Base-by-base conservation (phyloP, 2,113 vertebrate species). In the Pelecanoides urinatrix region DNA sequence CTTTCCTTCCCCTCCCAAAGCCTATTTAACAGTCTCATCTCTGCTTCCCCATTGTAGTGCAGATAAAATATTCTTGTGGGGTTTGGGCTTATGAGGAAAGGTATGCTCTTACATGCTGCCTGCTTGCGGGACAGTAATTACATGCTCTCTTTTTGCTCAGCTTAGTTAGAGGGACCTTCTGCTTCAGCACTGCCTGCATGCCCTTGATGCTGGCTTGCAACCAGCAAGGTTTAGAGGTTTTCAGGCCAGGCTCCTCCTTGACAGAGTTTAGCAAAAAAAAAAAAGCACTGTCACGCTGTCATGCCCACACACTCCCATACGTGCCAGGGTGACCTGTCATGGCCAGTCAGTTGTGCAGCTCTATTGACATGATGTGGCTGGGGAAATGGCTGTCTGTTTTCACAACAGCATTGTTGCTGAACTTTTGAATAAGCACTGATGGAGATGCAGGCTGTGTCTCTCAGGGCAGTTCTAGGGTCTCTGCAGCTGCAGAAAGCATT, bases 231-330 rank as follows among this genome's bases (percentile, higher is more conserved):
- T 79, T 36, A 66, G 38, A 73, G 23, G n/a, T 56, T 62, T 73
- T 82, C 32, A 62, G 71, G 75, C 52, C 58, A 55, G 45, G 49
- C 62, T 87, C 36, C 44, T 85, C 49, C 76, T 76, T 21, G 70
- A 50, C 4, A 6, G 44, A 61, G 25, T 88, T 76, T 8, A 80
- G 38, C 3, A 66, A 52, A 36, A 92, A 34, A 92, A 34, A 40
- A 26, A 3, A 36, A 15, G 4, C 6, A 1, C 32, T 70, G 63
- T 80, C 63, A 62, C 0, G 3, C 47, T 77, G 3, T n/a, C 1
- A 0, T 67, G 76, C 63, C 61, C 79, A 63, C 65, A 75, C 36
- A n/a, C 34, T 67, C 23, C 71, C 0, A 0, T 63, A 7, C 0
- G 10, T 62, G 89, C 84, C 76, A 50, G 84, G 70, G 49, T 62